Base-by-base conservation (phyloP, 1,140 invertebrate genomes). In the Aphis craccivora region DNA sequence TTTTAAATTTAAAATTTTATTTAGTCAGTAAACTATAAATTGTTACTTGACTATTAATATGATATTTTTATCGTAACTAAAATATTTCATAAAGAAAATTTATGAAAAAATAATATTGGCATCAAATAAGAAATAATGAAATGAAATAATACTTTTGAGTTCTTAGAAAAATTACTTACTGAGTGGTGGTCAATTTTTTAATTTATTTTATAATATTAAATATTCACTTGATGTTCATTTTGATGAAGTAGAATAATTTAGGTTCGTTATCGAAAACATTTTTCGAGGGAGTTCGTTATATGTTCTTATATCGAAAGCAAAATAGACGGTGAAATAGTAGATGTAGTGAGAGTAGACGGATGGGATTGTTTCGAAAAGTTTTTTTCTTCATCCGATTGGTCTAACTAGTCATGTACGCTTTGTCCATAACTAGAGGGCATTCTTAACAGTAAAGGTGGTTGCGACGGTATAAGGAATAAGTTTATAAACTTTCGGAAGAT, bases 331-430 rank as follows among this genome's bases (percentile, higher is more conserved):
- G n/a, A 14, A 76, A 76, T 35, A 76, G 60, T 67, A n/a, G 30
- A n/a, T 14, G 30, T n/a, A n/a, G 60, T 45, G 84, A 30, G 43
- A 11, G 22, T 7, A 43, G 22, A 84, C 23, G 83, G 25, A 45
- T 20, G 43, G 84, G 51, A 88, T 88, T 88, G 43, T 88, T 88
- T 51, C n/a, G n/a, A 51, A 88, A 88, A 88, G 45, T 51, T 88
- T 88, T 87, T 51, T 76, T 35, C 60, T n/a, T n/a, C 60, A 18
- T 35, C 23, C 45, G 86, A 88, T 88, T 51, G 86, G 86, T 45
- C 86, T 88, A 88, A 88, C 86, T 88, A 88, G 45, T 20, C 86
- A 35, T 45, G 45, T 30, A 51, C 45, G 86, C 22, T 51, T 51
- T 22, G 45, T 22, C 43, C 30, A 45, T 88, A 88, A 88, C 45